Conservation (phyloP, 2,888 invertebrate species). For the Lypha dubia region DNA sequence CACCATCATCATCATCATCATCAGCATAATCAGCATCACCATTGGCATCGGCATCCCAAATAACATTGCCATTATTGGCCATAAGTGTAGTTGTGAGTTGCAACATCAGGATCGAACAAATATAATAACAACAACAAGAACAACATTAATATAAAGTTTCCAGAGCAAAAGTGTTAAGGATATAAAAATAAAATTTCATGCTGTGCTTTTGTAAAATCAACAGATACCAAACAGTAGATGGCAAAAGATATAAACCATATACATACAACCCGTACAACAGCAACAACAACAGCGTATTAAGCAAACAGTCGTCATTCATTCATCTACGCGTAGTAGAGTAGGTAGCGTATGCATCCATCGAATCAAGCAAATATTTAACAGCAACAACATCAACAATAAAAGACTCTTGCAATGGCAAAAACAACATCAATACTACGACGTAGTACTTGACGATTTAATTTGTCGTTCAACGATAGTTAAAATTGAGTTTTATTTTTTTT, state of each 20-base stretch:
- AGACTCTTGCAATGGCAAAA: slow-evolving; percentile 21
- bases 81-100: neutral
- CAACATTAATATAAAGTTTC: slow-evolving; percentile 38
- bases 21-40: slow-evolving; percentile 18
- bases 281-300: slow-evolving; percentile 31
- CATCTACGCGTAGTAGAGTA: too few species aligned
- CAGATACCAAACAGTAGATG: slow-evolving; percentile 47
- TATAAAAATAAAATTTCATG: slow-evolving; percentile 57
- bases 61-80: slow-evolving; percentile 37
- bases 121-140: slow-evolving; percentile 33
- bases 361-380: slow-evolving; percentile 38
- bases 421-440: slow-evolving; percentile 20
- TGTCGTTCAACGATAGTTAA: slow-evolving; percentile 65
- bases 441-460: slow-evolving; percentile 59
- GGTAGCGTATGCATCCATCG: slow-evolving; percentile 17
- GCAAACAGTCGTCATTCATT: slow-evolving; percentile 33
- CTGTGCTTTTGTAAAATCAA: slow-evolving; percentile 60
- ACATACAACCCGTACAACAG: too few species aligned
- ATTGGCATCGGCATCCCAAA: slow-evolving; percentile 30
- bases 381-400: slow-evolving; percentile 3
- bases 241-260: slow-evolving; percentile 14
- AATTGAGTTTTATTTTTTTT: too few species aligned
- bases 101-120: slow-evolving; percentile 35
- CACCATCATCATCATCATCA: slow-evolving; percentile 44
- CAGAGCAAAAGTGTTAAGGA: slow-evolving; percentile 29